A percentile compares a stretch with the other conserved stretches of the same genome.
Conservation (phyloP, 2,888 invertebrate species). For the Pseudococcus jackbeardsleyi region DNA sequence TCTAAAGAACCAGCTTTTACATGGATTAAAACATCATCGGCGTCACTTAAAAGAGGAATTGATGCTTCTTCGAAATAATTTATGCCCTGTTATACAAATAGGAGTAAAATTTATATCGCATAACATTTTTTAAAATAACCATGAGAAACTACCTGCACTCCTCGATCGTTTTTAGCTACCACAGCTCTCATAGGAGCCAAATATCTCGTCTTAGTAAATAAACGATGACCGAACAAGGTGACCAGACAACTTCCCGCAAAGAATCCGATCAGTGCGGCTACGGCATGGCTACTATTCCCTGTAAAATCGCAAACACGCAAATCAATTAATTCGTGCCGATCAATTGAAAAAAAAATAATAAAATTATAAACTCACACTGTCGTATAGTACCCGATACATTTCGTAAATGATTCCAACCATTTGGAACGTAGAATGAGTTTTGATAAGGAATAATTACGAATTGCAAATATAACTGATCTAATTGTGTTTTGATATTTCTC, state of each 20-base stretch:
- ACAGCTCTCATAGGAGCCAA: slow-evolving; percentile 70
- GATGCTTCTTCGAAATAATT: slow-evolving; percentile 72
- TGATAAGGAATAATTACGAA: background rate
- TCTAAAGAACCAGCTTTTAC: slow-evolving; percentile 77
- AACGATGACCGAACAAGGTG: slow-evolving; percentile 69
- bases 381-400: background rate
- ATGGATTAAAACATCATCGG: slow-evolving; percentile 75
- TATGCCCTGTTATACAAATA: slow-evolving; percentile 71
- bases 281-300: slow-evolving; percentile 69
- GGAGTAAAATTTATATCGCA: background rate
- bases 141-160: slow-evolving; percentile 70
- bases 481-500: background rate
- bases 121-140: background rate
- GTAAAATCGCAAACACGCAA: slow-evolving; percentile 27
- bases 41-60: slow-evolving; percentile 72
- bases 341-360: background rate
- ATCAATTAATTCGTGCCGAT: background rate
- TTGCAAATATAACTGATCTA: slow-evolving; percentile 4
- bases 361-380: background rate
- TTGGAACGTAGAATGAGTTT: slow-evolving; percentile 24
- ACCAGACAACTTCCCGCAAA: slow-evolving; percentile 70
- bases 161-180: slow-evolving; percentile 70
- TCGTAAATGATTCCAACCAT: background rate
- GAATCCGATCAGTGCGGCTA: slow-evolving; percentile 70
- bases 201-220: slow-evolving; percentile 68